Evolutionary conservation across 2,797 vertebrate genomes (phyloP), one percentile per base, ranked within the genome.

Genomic region (Hoplostethus atlanticus): DNA sequence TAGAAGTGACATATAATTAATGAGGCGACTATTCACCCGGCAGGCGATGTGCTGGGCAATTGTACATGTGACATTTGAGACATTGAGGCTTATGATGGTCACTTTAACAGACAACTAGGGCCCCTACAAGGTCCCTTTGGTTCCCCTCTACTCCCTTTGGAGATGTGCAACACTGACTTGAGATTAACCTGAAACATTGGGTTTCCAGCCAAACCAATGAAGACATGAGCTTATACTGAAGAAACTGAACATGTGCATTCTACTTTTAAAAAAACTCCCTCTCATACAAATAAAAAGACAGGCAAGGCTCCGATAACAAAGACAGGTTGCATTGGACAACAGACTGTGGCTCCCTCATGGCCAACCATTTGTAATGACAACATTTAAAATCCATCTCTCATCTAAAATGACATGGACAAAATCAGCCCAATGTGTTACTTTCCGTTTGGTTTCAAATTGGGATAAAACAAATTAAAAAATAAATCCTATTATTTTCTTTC

Each of bases 361-460:
- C 36, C n/a, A 12, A 56, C 28, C 16, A 47, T 73, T 65, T 73
- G 38, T 9, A 71, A 81, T 84, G 42, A 44, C 0, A 84, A 76
- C 81, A 89, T 87, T 77, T 93, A 91, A 93, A 93, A 93, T 63
- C 10, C 83, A 73, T 60, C 61, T 77, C 52, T 84, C 40, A 55
- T 79, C 69, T 87, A 89, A 92, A 92, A 93, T 62, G 72, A 81
- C 72, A 72, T 25, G 8, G 69, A 73, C 64, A 62, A 75, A 65
- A 74, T 60, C 60, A 56, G 51, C 44, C 34, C 36, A 25, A 38
- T 42, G 31, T 25, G 42, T 58, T 57, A 47, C 15, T 71, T 71
- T 62, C 17, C 11, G 51, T 82, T 71, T 70, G 60, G 55, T 73
- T 66, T 79, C 64, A 60, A 80, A 76, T 56, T 64, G 36, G 40